Evolutionary conservation across 1,140 invertebrate genomes (phyloP).

Genomic region (Oreohelix idahoensis): DNA sequence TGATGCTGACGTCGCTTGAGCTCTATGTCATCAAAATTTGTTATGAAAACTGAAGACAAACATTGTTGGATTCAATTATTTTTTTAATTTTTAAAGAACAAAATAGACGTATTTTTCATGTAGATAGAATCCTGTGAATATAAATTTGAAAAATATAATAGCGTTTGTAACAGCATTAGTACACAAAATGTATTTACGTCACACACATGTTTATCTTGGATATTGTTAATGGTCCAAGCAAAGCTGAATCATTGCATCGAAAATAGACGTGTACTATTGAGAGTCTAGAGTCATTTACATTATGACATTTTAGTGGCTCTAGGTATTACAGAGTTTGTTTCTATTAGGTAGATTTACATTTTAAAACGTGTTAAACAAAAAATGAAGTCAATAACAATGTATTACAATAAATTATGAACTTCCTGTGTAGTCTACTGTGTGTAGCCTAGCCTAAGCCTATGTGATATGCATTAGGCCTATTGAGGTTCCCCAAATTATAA

Average conservation of each 20-base stretch:
- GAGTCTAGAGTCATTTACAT: too few species aligned
- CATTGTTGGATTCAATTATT: not conserved
- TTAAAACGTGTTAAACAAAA: too few species aligned
- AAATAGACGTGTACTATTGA: too few species aligned
- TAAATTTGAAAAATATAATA: constrained; percentile 9
- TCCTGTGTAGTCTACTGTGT: too few species aligned
- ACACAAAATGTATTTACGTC: not conserved
- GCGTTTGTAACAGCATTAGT: not conserved
- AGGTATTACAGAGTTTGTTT: too few species aligned
- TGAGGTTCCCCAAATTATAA: too few species aligned
- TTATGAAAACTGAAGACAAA: not conserved
- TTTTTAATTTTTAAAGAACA: not conserved
- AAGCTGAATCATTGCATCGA: constrained; percentile 32
- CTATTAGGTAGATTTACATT: too few species aligned
- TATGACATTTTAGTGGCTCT: too few species aligned
- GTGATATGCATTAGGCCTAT: too few species aligned
- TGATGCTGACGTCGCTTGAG: constrained; percentile 40
- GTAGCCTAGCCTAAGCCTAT: too few species aligned
- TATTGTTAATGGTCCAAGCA: not conserved
- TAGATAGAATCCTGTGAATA: not conserved
- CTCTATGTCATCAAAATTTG: constrained; percentile 36
- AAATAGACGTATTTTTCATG: not conserved
- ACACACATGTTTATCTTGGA: constrained; percentile 22
- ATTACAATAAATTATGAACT: too few species aligned
- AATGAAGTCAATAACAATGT: too few species aligned